Base-by-base conservation (phyloP, 2,888 invertebrate genomes). In the Blera fallax region DNA sequence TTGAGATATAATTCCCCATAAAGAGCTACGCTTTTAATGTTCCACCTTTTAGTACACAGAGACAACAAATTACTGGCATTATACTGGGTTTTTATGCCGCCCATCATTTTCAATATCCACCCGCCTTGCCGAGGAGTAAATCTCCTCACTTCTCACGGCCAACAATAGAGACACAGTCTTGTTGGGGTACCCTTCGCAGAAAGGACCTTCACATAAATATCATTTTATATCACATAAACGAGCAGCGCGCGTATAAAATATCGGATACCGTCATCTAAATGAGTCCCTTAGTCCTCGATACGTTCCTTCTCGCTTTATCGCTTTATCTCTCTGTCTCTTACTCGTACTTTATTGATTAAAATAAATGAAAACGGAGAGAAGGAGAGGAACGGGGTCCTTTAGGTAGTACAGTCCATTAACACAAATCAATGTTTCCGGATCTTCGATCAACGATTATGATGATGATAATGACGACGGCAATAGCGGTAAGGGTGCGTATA, bases 401-500 rank as follows among this genome's bases (percentile, higher is more conserved):
- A 34, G 83, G 77, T 65, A 65, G 77, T 77, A 67, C 58, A 83
- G 65, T 83, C 83, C 83, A 83, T 83, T 78, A 83, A 73, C 78
- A 78, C 83, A 83, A 83, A 83, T 83, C 83, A 83, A 83, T 78
- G 78, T 48, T 78, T 78, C 78, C 62, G 69, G 69, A 83, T 78
- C 78, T 73, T 69, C 72, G 78, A 78, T 83, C 78, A 83, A 69
- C 78, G 72, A 78, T 78, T 78, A 83, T 69, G 73, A 73, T 65
- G 83, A 78, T 54, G 67, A 62, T 78, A 78, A 83, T 78, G 73
- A 73, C 43, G 11, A 52, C 34, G 58, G 27, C 29, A 40, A 40
- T 37, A 50, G 56, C 24, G 48, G 34, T 60, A 18, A 8, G 0
- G 29, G 5, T 27, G n/a, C 3, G 14, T 11, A n/a, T n/a, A n/a